Conservation (phyloP, 2,888 invertebrate genomes). For the Xestia rhomboidea region DNA sequence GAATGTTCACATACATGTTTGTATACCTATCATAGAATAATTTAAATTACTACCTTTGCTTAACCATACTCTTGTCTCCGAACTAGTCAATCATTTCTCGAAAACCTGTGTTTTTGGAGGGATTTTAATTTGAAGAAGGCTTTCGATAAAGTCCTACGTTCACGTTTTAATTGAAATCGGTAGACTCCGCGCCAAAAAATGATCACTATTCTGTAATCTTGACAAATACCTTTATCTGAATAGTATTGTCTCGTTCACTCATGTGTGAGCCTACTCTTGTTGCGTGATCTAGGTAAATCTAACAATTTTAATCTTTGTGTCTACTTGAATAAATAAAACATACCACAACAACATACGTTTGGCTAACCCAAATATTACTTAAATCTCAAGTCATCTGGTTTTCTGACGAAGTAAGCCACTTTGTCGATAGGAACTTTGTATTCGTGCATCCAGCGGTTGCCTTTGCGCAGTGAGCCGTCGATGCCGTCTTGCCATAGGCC, state of each 20-base stretch:
- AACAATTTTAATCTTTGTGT: not conserved
- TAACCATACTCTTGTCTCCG: constrained; percentile 5
- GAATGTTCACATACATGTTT: constrained; percentile 17
- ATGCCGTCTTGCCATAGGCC: constrained; percentile 98
- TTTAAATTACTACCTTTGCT: constrained; percentile 1
- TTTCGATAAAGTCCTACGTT: constrained; percentile 1
- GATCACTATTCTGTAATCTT: not conserved
- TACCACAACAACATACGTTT: too few relatives aligned
- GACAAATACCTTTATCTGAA: not conserved
- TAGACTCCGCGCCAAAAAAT: not conserved
- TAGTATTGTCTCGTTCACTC: not conserved
- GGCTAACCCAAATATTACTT: constrained; percentile 66
- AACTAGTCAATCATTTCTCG: constrained; percentile 7
- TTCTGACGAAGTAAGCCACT: constrained; percentile 95
- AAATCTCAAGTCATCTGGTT: constrained; percentile 96
- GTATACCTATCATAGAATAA: not conserved
- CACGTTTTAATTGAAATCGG: not conserved
- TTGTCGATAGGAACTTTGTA: constrained; percentile 95
- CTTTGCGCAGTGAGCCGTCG: constrained; percentile 95
- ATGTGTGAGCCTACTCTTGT: not conserved
- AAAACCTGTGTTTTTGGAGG: constrained; percentile 51
- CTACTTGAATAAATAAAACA: not conserved
- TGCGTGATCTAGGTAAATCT: not conserved
- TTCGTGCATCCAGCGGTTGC: constrained; percentile 97
- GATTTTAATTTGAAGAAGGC: constrained; percentile 17